Base-by-base conservation (phyloP, 2,113 vertebrate species). In the Istiophorus platypterus region DNA sequence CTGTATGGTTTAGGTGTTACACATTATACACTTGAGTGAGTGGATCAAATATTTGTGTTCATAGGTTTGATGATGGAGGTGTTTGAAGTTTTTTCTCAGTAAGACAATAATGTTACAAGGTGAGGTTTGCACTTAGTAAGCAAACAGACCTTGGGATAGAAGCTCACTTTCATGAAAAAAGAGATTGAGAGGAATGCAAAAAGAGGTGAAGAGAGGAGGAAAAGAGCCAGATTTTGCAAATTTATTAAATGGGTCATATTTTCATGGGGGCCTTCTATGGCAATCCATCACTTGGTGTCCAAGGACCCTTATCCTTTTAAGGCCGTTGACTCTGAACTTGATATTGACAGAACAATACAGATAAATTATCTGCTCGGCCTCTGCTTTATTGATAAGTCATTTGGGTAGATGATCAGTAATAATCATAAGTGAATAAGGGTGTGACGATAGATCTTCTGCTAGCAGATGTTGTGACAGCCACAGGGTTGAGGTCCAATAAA, bases 381-480 rank as follows among this genome's bases (percentile, higher is more conserved):
- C 92, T 82, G 63, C 86, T 90, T 91, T 96, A 97, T 97, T 94
- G 96, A 97, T 95, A 94, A 94, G 91, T 89, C 81, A 92, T 93
- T 95, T 93, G 91, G 80, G 92, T 83, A 91, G 96, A 95, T 95
- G 94, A 97, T 96, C 96, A 93, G 94, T 95, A 96, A 96, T 96
- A 96, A 96, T 95, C 95, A 92, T 94, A 96, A 96, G 96, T 95
- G 95, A 96, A 93, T 93, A 94, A 92, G 88, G 92, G 88, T 62
- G 73, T 75, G 91, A 67, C 73, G 27, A 91, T 92, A 88, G 82
- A 89, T 96, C 95, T 94, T 84, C 78, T 8, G 4, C 41, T 34
- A 59, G 68, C 47, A 91, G 90, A 88, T 71, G 58, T 3, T 52
- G 76, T 85, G 92, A 89, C 93, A 67, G 59, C 27, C 1, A 0